A percentile compares a stretch with the other conserved stretches of the same genome.
These are phyloP conservation scores for Actinia tenebrosa DNA, from an alignment of 64 coral and sea anemone genomes.

Conservation along the genomic window DNA sequence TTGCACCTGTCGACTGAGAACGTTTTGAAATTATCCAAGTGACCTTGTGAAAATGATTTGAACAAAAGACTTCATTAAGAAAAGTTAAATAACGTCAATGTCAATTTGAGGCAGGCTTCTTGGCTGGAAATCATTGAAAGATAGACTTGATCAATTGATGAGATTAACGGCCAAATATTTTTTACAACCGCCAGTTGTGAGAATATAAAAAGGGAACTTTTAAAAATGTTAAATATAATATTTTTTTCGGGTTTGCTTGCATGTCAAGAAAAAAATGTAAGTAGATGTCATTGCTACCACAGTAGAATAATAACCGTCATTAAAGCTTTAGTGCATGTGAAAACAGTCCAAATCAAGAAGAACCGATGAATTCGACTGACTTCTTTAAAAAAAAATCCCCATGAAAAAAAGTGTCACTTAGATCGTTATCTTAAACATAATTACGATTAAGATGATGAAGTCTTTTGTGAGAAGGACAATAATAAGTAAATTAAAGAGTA, in stretches of 20 bases:
- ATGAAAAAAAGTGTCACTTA: background rate
- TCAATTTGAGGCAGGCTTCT: background rate
- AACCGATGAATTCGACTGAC: no score
- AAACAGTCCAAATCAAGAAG: no score
- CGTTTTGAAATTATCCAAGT: background rate
- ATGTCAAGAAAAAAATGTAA: no score
- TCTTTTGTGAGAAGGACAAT: background rate
- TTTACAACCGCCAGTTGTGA: no score
- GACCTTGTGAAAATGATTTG: background rate
- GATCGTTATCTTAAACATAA: background rate
- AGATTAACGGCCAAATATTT: no score
- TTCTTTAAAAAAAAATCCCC: background rate
- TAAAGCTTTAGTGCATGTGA: no score
- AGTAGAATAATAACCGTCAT: no score
- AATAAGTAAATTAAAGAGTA: background rate
- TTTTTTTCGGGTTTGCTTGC: no score
- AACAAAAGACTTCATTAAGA: background rate
- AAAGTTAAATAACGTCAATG: background rate
- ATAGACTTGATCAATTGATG: no score
- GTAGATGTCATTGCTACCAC: no score
- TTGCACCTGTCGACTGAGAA: background rate
- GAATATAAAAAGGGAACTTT: no score
- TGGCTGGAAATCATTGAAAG: background rate
- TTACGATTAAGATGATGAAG: background rate
- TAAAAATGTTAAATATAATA: no score